phyloP scores from a whole-genome alignment of 2,888 invertebrate genomes.

The Ochlodes sylvanus region DNA sequence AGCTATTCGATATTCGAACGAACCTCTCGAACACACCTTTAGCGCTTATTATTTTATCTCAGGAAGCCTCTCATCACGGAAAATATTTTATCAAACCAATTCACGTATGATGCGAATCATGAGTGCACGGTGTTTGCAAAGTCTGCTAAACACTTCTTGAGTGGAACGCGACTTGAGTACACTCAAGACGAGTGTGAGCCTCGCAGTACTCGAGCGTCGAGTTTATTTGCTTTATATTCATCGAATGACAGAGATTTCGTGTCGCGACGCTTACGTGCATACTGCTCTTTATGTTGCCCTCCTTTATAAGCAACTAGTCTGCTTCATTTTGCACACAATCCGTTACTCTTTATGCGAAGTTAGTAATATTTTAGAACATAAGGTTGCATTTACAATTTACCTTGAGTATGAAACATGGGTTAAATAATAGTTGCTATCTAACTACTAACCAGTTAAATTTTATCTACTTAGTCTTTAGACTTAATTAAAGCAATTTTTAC shows the following conservation, averaged over 20 bases:
- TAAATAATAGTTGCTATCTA: too few species aligned
- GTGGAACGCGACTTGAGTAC: slow-evolving; percentile 52
- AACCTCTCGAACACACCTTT: slow-evolving; percentile 3
- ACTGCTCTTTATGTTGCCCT: slow-evolving; percentile 47
- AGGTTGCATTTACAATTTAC: too few species aligned
- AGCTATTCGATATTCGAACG: slow-evolving; percentile 7
- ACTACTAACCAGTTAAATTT: too few species aligned
- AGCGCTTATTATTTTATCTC: slow-evolving; percentile 13
- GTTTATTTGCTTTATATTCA: slow-evolving; percentile 76
- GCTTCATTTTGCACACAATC: slow-evolving; percentile 16
- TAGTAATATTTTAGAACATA: not conserved
- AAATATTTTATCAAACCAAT: slow-evolving; percentile 54
- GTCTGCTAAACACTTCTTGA: slow-evolving; percentile 70
- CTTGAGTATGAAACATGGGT: too few species aligned
- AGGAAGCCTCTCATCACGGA: slow-evolving; percentile 3
- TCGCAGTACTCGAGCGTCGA: slow-evolving; percentile 63
- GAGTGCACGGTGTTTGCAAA: slow-evolving; percentile 67
- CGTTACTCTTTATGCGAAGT: slow-evolving; percentile 7
- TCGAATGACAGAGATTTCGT: slow-evolving; percentile 67
- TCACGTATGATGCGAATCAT: slow-evolving; percentile 57
- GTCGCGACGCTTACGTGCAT: slow-evolving; percentile 48
- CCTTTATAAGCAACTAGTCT: slow-evolving; percentile 15
- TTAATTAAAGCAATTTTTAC: too few species aligned
- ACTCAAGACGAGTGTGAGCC: slow-evolving; percentile 67
- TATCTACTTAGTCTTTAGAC: too few species aligned